Percentiles rank a stretch among this genome's conserved stretches.
Conservation (phyloP, 2,113 vertebrate species). For the Chloropsis hardwickii region DNA sequence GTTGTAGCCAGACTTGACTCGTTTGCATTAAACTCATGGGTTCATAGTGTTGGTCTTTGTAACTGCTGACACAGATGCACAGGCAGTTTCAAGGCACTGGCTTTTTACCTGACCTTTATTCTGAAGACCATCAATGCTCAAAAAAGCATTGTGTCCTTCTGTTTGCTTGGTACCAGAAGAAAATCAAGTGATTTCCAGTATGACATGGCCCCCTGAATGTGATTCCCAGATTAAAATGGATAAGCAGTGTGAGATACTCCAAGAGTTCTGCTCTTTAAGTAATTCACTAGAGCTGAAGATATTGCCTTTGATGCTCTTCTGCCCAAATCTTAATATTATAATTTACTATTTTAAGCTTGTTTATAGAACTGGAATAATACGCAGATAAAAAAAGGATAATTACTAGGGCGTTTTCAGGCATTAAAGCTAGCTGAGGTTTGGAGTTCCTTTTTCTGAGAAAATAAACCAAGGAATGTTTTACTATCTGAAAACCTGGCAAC, state of each 20-base stretch:
- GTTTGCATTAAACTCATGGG: background rate
- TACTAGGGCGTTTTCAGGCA: background rate
- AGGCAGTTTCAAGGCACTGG: background rate
- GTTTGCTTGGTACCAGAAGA: background rate
- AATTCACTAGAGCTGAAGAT: background rate
- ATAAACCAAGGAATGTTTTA: conserved; percentile 61
- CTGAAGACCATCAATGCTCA: background rate
- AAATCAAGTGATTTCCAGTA: background rate
- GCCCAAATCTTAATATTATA: conserved; percentile 47
- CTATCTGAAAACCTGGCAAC: conserved; percentile 32
- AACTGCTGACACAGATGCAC: background rate
- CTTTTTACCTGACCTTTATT: background rate
- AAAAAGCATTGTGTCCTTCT: background rate
- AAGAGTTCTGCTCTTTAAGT: background rate
- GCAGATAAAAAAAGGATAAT: conserved; percentile 61
- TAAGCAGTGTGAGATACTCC: background rate
- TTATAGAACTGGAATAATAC: conserved; percentile 64
- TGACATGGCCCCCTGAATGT: background rate
- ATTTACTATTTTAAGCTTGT: conserved; percentile 71
- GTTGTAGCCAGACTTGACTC: accelerated
- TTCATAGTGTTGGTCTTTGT: background rate
- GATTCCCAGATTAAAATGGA: background rate
- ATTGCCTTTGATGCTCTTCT: conserved; percentile 10
- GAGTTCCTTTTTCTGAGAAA: conserved; percentile 58
- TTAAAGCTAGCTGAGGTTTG: conserved; percentile 48